A percentile compares a stretch with the other conserved stretches of the same genome.
Evolutionary conservation across 37 sponge, comb jelly and placozoan species (phyloP).

Genomic region (Chondrosia reniformis): DNA sequence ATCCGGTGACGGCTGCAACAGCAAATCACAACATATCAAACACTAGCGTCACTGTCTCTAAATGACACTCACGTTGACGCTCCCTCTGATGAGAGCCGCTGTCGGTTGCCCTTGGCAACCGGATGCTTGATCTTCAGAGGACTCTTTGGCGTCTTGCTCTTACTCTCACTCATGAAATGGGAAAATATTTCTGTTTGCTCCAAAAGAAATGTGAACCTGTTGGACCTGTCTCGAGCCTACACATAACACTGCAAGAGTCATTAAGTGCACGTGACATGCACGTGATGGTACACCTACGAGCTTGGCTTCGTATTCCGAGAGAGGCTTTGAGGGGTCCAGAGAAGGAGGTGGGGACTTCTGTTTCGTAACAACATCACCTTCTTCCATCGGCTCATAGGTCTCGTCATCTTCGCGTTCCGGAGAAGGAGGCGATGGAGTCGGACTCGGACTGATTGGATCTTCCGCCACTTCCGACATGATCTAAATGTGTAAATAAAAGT

Average conservation of each 20-base stretch:
- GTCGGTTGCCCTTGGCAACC: conserved; percentile 31
- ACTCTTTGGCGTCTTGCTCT: conserved; percentile 72
- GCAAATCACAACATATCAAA: neutral
- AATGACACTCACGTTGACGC: conserved; percentile 52
- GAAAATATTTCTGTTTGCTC: conserved; percentile 97
- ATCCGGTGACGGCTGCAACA: conserved; percentile 81
- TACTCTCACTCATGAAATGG: conserved; percentile 82
- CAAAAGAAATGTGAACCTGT: conserved; percentile 88
- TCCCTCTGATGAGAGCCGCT: conserved; percentile 61
- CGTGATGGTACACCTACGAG: neutral
- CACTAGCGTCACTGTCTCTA: neutral
- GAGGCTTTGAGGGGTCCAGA: neutral
- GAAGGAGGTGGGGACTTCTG: neutral
- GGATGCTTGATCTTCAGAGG: conserved; percentile 79
- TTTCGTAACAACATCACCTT: no score
- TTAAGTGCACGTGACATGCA: no score
- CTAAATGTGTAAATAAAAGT: no score
- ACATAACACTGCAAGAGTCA: neutral
- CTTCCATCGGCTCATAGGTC: conserved; percentile 3
- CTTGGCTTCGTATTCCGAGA: conserved; percentile 48
- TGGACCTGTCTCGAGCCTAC: conserved; percentile 69
- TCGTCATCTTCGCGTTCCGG: neutral
- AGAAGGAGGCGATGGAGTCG: neutral
- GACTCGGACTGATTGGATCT: neutral
- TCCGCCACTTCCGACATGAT: neutral